Base-by-base conservation (phyloP, 2,113 vertebrate species). In the Chaenogobius annularis region DNA sequence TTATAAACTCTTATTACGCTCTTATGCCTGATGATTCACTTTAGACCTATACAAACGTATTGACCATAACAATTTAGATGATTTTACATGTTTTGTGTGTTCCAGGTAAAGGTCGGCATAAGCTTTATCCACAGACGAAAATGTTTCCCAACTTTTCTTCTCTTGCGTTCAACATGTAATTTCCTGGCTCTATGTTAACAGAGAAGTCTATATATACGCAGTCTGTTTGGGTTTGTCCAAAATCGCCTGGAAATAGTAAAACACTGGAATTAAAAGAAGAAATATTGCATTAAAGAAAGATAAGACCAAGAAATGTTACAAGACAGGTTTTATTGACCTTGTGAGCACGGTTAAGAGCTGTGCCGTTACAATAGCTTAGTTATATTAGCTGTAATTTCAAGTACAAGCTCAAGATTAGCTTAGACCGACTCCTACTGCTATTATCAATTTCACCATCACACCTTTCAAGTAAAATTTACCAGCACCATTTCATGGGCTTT, bases 111-210 rank as follows among this genome's bases (percentile, higher is more conserved):
- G 11, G 55, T 58, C 10, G 73, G 67, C 55, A 2, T 23, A 72
- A 20, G 8, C 85, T 85, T 89, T 84, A 88, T 87, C 90, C 74
- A 78, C 61, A 20, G 55, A 50, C 69, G 78, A 74, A 83, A 85
- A 83, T 86, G 79, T 87, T 73, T 77, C 23, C 22, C 19, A 26
- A 62, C 54, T 37, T 69, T 75, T 67, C 73, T 77, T 80, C 87
- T 89, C 62, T 80, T 83, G 81, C 92, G 77, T 85, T 85, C 82
- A 88, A 80, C 81, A 59, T 94, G 81, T 94, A 83, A 95, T 94
- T 94, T 85, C 77, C 72, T 80, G 89, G 88, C 84, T 90, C 85
- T 84, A 90, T 87, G 93, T 90, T 82, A 83, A 79, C 81, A 89
- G 82, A 87, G 90, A 83, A 78, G 78, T 92, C 92, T 90, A 93